phyloP scores from a whole-genome alignment of 2,888 invertebrate genomes.

The Drosophila kokeensis region DNA sequence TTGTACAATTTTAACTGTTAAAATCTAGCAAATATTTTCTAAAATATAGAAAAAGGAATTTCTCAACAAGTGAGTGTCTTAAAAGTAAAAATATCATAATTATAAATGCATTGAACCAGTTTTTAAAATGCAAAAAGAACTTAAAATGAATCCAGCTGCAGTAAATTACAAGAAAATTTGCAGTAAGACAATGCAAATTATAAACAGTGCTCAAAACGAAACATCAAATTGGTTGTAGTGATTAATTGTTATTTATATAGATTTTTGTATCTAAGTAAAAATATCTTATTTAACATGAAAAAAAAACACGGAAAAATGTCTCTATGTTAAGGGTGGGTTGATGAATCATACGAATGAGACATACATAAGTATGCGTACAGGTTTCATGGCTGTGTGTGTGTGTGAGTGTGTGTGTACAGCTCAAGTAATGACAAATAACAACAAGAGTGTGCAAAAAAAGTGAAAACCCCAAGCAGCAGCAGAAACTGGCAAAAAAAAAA shows the following conservation, averaged over 20 bases:
- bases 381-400: constrained; percentile 11
- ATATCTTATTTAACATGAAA: constrained; percentile 2
- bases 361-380: constrained; percentile 28
- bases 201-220: neutral
- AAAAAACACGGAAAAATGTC: constrained; percentile 10
- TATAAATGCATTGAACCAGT: neutral
- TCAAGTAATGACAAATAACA: constrained; percentile 70
- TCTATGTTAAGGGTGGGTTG: constrained; percentile 48
- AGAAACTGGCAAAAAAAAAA: constrained; percentile 27
- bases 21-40: neutral
- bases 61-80: constrained; percentile 1
- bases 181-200: neutral
- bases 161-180: neutral
- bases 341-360: constrained; percentile 68
- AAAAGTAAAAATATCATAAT: constrained; percentile 4
- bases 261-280: neutral
- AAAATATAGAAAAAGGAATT: neutral
- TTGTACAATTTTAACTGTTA: constrained; percentile 27
- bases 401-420: constrained; percentile 24
- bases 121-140: neutral
- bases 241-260: neutral
- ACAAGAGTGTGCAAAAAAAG: constrained; percentile 55
- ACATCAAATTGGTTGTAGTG: neutral
- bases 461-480: constrained; percentile 28
- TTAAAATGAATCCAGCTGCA: neutral